Percentiles rank a stretch among this genome's conserved stretches.
Evolutionary conservation across 2,113 vertebrate genomes (phyloP).

Genomic region (Leuciscus idus): DNA sequence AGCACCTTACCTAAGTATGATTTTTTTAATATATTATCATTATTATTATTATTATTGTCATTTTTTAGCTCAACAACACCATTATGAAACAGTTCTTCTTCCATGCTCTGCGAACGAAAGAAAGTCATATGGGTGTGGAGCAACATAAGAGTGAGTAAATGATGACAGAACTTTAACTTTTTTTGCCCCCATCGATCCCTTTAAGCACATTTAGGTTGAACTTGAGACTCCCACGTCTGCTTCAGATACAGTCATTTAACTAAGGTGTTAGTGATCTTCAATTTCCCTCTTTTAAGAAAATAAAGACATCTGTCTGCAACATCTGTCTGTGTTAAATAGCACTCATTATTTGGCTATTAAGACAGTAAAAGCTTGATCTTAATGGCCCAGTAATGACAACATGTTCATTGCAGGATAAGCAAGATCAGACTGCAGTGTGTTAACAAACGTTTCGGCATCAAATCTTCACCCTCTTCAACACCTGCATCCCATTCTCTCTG

Average conservation of each 20-base stretch:
- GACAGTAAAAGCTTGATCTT: constrained; percentile 7
- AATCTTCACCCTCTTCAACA: constrained; percentile 66
- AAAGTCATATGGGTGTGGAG: constrained; percentile 7
- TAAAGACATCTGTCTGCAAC: constrained; percentile 7
- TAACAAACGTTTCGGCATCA: constrained; percentile 53
- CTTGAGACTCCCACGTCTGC: too few relatives aligned
- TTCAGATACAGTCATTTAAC: too few relatives aligned
- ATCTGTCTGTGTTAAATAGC: background rate
- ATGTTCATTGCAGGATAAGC: constrained; percentile 51
- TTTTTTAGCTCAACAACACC: background rate
- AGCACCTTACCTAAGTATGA: background rate
- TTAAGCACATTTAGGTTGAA: background rate
- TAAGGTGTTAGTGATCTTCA: background rate
- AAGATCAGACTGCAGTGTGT: background rate
- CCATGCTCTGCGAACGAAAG: background rate
- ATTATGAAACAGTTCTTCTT: background rate
- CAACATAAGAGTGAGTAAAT: background rate
- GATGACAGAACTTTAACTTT: background rate
- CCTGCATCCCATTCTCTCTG: constrained; percentile 46
- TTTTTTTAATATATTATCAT: background rate
- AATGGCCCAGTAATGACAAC: constrained; percentile 16
- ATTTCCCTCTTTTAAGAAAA: constrained; percentile 4
- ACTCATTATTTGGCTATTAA: constrained; percentile 34
- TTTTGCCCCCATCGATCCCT: background rate
- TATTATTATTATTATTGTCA: background rate